Percentiles rank a stretch among this genome's conserved stretches.
Conservation (phyloP, 2,113 vertebrate genomes). For the Prionailurus bengalensis region DNA sequence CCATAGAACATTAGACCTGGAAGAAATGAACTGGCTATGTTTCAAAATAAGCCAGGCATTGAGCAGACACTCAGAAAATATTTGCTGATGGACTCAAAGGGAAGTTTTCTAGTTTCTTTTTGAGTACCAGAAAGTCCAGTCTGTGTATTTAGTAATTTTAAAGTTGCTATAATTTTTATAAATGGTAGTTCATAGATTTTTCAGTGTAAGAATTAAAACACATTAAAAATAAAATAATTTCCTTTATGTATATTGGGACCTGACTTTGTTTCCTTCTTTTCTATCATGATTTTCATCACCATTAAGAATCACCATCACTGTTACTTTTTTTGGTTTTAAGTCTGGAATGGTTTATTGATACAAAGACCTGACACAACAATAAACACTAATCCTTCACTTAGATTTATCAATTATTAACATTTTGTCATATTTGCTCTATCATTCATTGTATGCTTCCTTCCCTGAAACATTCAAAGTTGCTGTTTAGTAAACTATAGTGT, state of each 20-base stretch:
- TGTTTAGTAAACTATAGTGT: too few species aligned
- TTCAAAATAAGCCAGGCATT: conserved; percentile 54
- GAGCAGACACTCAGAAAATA: conserved; percentile 56
- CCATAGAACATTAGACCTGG: background rate
- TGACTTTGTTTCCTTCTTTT: conserved; percentile 25
- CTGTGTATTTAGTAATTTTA: conserved; percentile 25
- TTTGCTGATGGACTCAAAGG: conserved; percentile 26
- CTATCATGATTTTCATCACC: background rate
- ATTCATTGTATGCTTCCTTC: conserved; percentile 27
- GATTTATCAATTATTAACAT: conserved; percentile 59
- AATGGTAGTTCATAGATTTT: conserved; percentile 14
- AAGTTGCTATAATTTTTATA: conserved; percentile 47
- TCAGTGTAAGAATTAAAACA: conserved; percentile 16
- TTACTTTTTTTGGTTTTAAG: conserved; percentile 19
- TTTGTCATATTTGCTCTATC: background rate
- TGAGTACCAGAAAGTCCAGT: background rate
- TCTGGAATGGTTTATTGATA: conserved; percentile 26
- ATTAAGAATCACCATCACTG: background rate
- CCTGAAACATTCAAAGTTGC: conserved; percentile 32
- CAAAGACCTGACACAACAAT: background rate
- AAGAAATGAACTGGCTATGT: conserved; percentile 32
- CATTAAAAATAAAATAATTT: conserved; percentile 53
- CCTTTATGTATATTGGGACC: background rate
- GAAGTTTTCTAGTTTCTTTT: conserved; percentile 28
- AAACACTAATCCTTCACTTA: conserved; percentile 6